phyloP scores from a whole-genome alignment of 2,797 vertebrate species.

The Peromyscus aztecus region DNA sequence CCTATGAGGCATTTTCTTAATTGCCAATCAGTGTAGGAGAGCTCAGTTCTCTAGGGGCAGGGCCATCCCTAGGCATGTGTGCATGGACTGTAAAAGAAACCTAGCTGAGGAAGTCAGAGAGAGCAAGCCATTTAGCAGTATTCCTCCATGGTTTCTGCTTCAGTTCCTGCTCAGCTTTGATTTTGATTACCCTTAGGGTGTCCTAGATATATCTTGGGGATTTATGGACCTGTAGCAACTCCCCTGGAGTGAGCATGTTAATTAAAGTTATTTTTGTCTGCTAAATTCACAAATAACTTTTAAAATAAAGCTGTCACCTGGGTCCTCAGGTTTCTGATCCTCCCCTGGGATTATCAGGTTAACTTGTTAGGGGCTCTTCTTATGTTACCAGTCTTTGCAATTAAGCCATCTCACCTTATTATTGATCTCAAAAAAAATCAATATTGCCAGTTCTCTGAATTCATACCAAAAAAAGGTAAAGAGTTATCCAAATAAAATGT shows the following conservation, averaged over 20 bases:
- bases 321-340: slow-evolving; percentile 21
- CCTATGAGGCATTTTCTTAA: neutral
- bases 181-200: slow-evolving; percentile 58
- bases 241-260: neutral
- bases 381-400: neutral
- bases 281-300: slow-evolving; percentile 52
- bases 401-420: slow-evolving; percentile 38
- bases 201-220: neutral
- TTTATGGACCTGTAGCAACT: slow-evolving; percentile 16
- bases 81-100: neutral
- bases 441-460: slow-evolving; percentile 47
- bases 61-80: neutral
- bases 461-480: neutral
- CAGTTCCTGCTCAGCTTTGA: neutral
- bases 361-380: neutral
- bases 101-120: neutral
- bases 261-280: slow-evolving; percentile 45
- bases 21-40: neutral
- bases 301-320: slow-evolving; percentile 70
- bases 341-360: slow-evolving; percentile 44
- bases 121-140: neutral
- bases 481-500: neutral
- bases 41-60: neutral
- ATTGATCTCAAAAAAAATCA: neutral
- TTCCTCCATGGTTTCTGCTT: neutral